These are phyloP conservation scores for Enteromius unitaeniatus DNA, from an alignment of 2,797 vertebrate species.

Conservation along the genomic window DNA sequence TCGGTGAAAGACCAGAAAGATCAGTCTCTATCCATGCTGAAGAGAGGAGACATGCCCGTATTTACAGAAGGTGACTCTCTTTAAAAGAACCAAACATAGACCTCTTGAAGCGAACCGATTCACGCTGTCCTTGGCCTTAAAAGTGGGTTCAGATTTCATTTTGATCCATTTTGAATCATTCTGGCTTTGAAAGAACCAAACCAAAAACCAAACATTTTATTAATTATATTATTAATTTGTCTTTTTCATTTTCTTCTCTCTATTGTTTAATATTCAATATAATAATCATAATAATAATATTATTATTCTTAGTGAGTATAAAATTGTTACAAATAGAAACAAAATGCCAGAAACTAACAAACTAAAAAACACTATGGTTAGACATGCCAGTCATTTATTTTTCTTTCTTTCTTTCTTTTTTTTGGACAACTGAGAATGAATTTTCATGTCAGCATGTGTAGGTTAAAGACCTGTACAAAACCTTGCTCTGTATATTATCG, in stretches of 20 bases:
- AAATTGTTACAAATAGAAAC: no score
- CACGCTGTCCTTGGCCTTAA: conserved; percentile 18
- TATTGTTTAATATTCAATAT: background rate
- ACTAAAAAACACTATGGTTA: no score
- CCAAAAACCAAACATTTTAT: background rate
- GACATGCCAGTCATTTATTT: no score
- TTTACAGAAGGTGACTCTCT: background rate
- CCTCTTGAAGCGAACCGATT: background rate
- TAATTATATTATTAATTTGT: background rate
- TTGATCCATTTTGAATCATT: background rate
- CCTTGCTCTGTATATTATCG: background rate
- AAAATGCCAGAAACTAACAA: no score
- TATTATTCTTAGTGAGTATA: no score
- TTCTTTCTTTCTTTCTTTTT: no score
- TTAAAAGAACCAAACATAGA: background rate
- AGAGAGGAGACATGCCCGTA: background rate
- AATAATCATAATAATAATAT: background rate
- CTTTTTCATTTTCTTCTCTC: background rate
- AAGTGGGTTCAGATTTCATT: background rate
- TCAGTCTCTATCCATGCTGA: background rate
- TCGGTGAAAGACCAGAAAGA: background rate
- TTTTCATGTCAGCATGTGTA: no score
- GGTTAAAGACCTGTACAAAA: background rate
- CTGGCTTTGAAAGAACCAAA: background rate
- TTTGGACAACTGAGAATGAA: background rate